A percentile compares a stretch with the other conserved stretches of the same genome.
These are phyloP conservation scores for Strigops habroptila DNA, from an alignment of 2,113 vertebrate genomes.

Conservation along the genomic window DNA sequence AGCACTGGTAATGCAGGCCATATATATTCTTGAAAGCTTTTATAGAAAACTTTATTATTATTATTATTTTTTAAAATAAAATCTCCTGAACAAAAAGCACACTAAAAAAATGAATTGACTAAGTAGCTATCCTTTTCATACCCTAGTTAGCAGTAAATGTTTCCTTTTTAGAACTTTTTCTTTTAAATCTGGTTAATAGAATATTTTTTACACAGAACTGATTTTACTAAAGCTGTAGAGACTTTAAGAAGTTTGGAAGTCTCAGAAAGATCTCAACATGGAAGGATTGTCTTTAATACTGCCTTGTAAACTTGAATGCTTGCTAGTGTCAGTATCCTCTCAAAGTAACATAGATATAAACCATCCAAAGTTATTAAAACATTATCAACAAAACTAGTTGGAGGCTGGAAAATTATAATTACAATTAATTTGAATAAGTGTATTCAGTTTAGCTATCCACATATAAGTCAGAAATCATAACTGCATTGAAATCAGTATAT, in stretches of 20 bases:
- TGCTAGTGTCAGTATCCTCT: not conserved
- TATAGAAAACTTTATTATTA: not conserved
- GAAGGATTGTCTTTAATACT: not conserved
- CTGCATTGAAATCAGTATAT: not conserved
- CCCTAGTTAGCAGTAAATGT: not conserved
- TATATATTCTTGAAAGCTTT: constrained; percentile 27
- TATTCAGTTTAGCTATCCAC: not conserved
- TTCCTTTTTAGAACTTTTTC: not conserved
- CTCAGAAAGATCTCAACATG: not conserved
- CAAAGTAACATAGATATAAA: not conserved
- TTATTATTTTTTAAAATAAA: not conserved
- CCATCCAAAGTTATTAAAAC: not conserved
- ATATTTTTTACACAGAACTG: not conserved
- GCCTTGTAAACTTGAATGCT: not conserved
- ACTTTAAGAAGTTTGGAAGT: not conserved
- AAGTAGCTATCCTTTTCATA: not conserved
- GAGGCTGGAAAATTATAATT: not conserved
- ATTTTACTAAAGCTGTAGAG: not conserved
- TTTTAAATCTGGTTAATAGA: not conserved
- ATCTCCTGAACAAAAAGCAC: not conserved
- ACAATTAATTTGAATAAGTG: not conserved
- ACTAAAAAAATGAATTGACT: not conserved
- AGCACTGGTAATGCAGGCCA: not conserved
- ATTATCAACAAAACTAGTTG: not conserved
- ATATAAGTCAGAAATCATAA: not conserved